Evolutionary conservation across 1,140 invertebrate genomes (phyloP), one percentile per base, ranked within the genome.

Genomic region (Subanguina moxae): DNA sequence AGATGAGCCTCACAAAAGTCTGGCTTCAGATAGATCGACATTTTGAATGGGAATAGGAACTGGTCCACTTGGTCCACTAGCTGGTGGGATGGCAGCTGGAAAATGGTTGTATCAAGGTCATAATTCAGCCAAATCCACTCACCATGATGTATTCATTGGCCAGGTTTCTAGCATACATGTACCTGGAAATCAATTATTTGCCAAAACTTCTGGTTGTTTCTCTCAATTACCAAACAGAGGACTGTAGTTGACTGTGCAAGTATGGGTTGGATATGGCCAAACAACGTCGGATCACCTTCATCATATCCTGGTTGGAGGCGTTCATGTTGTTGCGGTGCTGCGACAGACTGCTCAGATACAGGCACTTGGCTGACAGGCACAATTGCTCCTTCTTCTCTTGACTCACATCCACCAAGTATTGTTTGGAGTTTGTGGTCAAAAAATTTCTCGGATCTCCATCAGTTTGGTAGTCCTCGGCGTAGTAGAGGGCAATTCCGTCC

Each of bases 1-100:
- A 73, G 38, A 45, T 77, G 71, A 1, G 68, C 62, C 17, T 73
- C 71, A 32, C 64, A 68, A 59, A 63, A 64, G 17, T 73, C 66
- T 46, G 66, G 32, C 30, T 73, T 68, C 42, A 73, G n/a, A 32
- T 71, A 67, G 30, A 73, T 25, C 17, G 71, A 38, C 71, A 73
- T 73, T 72, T 57, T 72, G 57, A 78, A 73, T 19, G 71, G 71
- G 23, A 73, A 73, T 17, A 73, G 38, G 38, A 61, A 63, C 23
- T 70, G 71, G 15, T 73, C 71, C 30, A 77, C 43, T n/a, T 27
- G 13, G 15, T 71, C 71, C 19, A 74, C n/a, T 21, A 71, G 62
- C 52, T 71, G 42, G 17, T 8, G 42, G 45, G 64, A 57, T 21
- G 17, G 58, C 19, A 61, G 21, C 58, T 61, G 19, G 3, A 61